A percentile compares a stretch with the other conserved stretches of the same genome.
phyloP scores from a whole-genome alignment of 2,113 vertebrate genomes.

The Scomber scombrus region DNA sequence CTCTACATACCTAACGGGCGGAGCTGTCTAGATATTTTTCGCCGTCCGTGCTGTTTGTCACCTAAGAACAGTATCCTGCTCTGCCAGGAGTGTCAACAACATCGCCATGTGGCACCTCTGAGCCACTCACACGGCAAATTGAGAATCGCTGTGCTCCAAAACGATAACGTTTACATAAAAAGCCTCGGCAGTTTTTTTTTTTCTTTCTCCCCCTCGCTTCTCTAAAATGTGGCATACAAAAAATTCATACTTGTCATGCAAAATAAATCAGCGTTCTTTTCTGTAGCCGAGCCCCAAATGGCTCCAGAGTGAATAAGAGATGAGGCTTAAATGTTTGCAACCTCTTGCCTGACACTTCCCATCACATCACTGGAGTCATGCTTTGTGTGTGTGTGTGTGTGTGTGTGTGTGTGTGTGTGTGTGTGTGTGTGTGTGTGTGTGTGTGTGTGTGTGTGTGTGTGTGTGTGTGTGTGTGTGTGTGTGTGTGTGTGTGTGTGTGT shows the following conservation, averaged over 20 bases:
- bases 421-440: conserved; percentile 29
- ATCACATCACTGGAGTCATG: conserved; percentile 83
- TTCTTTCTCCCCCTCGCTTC: conserved; percentile 49
- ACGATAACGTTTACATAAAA: conserved; percentile 75
- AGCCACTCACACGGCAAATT: conserved; percentile 56
- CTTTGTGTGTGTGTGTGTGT: conserved; percentile 45
- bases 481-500: conserved; percentile 34
- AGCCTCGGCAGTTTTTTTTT: conserved; percentile 53
- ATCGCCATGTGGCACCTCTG: conserved; percentile 37
- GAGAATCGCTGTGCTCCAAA: conserved; percentile 61
- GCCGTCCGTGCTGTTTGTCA: conserved; percentile 28
- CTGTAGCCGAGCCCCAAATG: conserved; percentile 81
- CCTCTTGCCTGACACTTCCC: conserved; percentile 84
- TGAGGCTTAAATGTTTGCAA: conserved; percentile 86
- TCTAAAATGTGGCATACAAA: conserved; percentile 80
- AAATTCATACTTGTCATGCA: conserved; percentile 89
- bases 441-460: too few species aligned
- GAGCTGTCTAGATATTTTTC: background rate
- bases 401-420: conserved; percentile 24
- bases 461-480: conserved; percentile 38
- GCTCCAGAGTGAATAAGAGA: conserved; percentile 86
- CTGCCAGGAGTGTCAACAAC: conserved; percentile 65
- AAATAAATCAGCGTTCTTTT: conserved; percentile 88
- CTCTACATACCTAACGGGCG: background rate
- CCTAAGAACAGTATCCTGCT: conserved; percentile 1